These are phyloP conservation scores for Platycheirus rosarum DNA, from an alignment of 2,888 invertebrate genomes.

Conservation along the genomic window DNA sequence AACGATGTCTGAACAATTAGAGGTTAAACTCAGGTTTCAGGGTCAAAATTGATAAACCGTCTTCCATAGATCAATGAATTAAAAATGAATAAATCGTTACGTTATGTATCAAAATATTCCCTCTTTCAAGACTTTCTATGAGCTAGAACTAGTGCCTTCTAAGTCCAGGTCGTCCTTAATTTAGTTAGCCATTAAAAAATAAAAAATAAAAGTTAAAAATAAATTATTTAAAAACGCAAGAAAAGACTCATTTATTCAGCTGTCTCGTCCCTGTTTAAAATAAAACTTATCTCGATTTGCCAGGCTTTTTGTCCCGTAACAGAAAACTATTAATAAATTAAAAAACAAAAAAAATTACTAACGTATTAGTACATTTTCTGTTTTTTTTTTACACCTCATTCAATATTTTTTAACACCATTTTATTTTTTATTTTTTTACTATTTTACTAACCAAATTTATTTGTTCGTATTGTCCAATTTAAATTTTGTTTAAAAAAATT, in stretches of 20 bases:
- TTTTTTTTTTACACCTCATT: slow-evolving; percentile 42
- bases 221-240: not conserved
- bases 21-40: too few species aligned
- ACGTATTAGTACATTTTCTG: slow-evolving; percentile 34
- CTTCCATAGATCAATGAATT: too few species aligned
- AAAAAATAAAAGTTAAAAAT: not conserved
- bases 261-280: slow-evolving; percentile 78
- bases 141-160: too few species aligned
- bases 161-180: too few species aligned
- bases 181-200: too few species aligned
- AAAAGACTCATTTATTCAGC: slow-evolving; percentile 79
- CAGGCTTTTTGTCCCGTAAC: slow-evolving; percentile 81
- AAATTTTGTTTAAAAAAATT: slow-evolving; percentile 13
- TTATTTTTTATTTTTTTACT: slow-evolving; percentile 38
- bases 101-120: too few species aligned
- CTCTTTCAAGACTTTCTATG: too few species aligned
- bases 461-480: not conserved
- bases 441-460: not conserved
- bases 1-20: too few species aligned
- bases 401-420: slow-evolving; percentile 14
- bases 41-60: too few species aligned
- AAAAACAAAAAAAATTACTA: slow-evolving; percentile 42
- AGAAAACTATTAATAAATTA: slow-evolving; percentile 53
- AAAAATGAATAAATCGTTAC: too few species aligned
- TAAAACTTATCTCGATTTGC: slow-evolving; percentile 83